phyloP scores from a whole-genome alignment of 2,888 invertebrate genomes.

The Eurytoma adleriae region DNA sequence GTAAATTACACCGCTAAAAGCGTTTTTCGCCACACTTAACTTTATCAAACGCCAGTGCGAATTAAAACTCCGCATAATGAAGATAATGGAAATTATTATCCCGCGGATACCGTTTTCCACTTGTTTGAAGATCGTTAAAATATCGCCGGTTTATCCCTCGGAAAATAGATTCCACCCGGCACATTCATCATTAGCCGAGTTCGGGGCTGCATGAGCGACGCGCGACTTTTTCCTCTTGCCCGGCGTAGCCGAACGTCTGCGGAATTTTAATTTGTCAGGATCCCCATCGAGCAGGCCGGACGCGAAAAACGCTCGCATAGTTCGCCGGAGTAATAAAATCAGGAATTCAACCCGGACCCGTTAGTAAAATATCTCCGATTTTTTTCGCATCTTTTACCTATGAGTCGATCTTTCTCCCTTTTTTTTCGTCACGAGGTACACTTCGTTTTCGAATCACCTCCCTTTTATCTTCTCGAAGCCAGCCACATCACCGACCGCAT shows the following conservation, averaged over 20 bases:
- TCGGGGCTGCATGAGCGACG: slow-evolving; percentile 5
- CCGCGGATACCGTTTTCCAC: too few species aligned
- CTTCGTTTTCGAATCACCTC: too few species aligned
- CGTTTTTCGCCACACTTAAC: too few species aligned
- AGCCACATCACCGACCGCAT: neutral
- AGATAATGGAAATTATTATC: too few species aligned
- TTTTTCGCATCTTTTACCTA: neutral
- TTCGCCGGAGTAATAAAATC: slow-evolving; percentile 54
- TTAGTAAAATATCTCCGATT: slow-evolving; percentile 45
- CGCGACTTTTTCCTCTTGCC: slow-evolving; percentile 26
- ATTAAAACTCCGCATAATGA: too few species aligned
- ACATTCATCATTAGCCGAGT: slow-evolving; percentile 47
- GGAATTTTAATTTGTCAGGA: slow-evolving; percentile 57
- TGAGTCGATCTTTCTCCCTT: too few species aligned
- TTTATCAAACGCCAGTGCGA: too few species aligned
- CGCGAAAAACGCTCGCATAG: slow-evolving; percentile 51
- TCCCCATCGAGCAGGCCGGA: slow-evolving; percentile 26
- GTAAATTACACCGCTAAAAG: too few species aligned
- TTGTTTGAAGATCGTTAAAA: slow-evolving; percentile 11
- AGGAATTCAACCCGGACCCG: slow-evolving; percentile 48
- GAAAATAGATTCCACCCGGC: slow-evolving; percentile 35
- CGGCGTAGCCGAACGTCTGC: slow-evolving; percentile 41
- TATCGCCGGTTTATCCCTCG: slow-evolving; percentile 4
- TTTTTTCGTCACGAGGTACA: too few species aligned
- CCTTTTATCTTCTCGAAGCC: neutral